Conservation (phyloP, 2,888 invertebrate genomes). For the Ligdia adustata region DNA sequence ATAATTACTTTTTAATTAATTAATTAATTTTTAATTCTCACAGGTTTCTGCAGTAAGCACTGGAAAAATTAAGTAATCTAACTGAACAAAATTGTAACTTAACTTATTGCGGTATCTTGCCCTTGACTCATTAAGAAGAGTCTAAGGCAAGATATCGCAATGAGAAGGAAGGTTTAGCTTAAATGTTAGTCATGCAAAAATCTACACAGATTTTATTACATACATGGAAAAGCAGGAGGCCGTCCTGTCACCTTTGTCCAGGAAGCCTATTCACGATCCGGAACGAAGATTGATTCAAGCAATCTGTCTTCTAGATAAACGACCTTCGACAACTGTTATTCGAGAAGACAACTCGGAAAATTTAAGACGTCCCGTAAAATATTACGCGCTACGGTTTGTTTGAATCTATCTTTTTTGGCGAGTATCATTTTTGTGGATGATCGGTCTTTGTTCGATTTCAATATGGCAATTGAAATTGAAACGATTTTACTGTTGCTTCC, state of each 20-base stretch:
- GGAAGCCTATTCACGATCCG: slow-evolving; percentile 10
- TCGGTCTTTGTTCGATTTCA: background rate
- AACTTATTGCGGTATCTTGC: no score
- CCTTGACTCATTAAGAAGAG: no score
- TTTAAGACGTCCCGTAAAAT: slow-evolving; percentile 16
- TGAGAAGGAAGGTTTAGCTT: no score
- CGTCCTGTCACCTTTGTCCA: slow-evolving; percentile 18
- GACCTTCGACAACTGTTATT: slow-evolving; percentile 22
- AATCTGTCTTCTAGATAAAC: slow-evolving; percentile 27
- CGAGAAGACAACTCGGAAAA: slow-evolving; percentile 15
- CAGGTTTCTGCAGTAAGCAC: no score
- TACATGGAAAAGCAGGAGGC: slow-evolving; percentile 4
- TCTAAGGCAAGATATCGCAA: no score
- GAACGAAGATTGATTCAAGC: slow-evolving; percentile 28
- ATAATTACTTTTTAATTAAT: no score
- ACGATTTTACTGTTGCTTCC: no score
- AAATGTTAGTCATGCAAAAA: no score
- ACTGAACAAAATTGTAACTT: no score
- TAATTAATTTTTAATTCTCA: no score
- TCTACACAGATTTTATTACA: background rate
- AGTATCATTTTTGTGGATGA: background rate
- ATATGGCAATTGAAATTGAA: no score
- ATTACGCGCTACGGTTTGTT: slow-evolving; percentile 10
- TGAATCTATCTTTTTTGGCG: slow-evolving; percentile 1
- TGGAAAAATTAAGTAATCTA: no score